phyloP scores from a whole-genome alignment of 2,888 invertebrate genomes.

The Athripsodes cinereus region DNA sequence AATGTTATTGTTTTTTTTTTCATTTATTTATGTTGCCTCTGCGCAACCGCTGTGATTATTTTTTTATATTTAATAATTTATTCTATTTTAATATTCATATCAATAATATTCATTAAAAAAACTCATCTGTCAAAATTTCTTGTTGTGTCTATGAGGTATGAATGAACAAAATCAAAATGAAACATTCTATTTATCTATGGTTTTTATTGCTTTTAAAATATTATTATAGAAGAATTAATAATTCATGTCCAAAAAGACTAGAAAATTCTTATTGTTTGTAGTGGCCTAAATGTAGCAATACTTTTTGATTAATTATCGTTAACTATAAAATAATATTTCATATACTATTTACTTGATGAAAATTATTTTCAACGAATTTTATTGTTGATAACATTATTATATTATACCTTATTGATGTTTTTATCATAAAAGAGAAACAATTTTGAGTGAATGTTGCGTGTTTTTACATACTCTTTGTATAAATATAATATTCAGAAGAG shows the following conservation, averaged over 20 bases:
- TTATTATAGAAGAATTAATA: neutral
- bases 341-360: neutral
- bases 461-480: neutral
- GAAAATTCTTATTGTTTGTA: neutral
- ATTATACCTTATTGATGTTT: neutral
- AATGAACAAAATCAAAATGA: too few species aligned
- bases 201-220: neutral
- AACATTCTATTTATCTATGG: too few species aligned
- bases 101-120: too few species aligned
- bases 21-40: too few species aligned
- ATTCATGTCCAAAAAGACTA: neutral
- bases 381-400: neutral
- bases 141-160: too few species aligned
- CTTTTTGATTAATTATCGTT: too few species aligned
- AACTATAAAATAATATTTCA: conserved; percentile 1
- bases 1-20: too few species aligned
- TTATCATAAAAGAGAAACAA: neutral
- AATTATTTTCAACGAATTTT: neutral
- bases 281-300: conserved; percentile 3
- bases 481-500: neutral
- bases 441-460: conserved; percentile 1
- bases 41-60: too few species aligned
- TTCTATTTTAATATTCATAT: too few species aligned
- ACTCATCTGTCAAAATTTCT: too few species aligned
- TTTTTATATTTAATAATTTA: too few species aligned